Evolutionary conservation across 2,113 vertebrate genomes (phyloP), one percentile per base, ranked within the genome.

Genomic region (Odocoileus virginianus): DNA sequence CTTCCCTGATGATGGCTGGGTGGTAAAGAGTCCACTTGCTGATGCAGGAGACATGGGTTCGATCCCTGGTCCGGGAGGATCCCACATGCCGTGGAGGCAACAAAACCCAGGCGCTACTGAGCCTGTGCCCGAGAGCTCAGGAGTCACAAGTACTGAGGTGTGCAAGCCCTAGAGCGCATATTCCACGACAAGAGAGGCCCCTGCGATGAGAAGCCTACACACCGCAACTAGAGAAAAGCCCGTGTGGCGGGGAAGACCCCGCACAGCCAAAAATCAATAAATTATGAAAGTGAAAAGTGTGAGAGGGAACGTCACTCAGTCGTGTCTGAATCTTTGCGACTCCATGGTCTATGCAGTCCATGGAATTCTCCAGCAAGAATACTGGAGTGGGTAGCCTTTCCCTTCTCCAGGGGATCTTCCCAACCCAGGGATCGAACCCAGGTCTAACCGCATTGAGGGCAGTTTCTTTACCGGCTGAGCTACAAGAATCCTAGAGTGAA

Each of bases 131-230:
- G 5, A 40, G 67, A 40, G 67, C 19, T 74, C n/a, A 6, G 19
- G 10, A 23, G 67, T 10, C 67, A 6, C n/a, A 3, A 12, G 19
- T 13, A 3, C 67, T 0, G 10, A 40, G 67, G 67, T 2, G 4
- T 40, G 67, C 5, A 1, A 71, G 67, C 67, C 19, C 67, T 21
- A 23, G n/a, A 71, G 19, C n/a, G 6, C n/a, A 6, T 12, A 23
- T 23, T 13, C 67, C 67, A 40, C 9, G 17, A 36, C 19, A 6
- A 12, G 67, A 10, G 64, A 71, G 19, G 67, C n/a, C 67, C 3
- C 19, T 4, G 5, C 11, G 67, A 23, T 12, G n/a, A 40, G 67
- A 6, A 6, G n/a, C 67, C 64, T 5, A 1, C 67, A 71, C 19
- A 12, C 10, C 1, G 0, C n/a, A 71, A 3, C 19, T 1, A 23